Percentiles rank a stretch among this genome's conserved stretches.
phyloP scores from a whole-genome alignment of 2,888 invertebrate species.

The Automeris io region DNA sequence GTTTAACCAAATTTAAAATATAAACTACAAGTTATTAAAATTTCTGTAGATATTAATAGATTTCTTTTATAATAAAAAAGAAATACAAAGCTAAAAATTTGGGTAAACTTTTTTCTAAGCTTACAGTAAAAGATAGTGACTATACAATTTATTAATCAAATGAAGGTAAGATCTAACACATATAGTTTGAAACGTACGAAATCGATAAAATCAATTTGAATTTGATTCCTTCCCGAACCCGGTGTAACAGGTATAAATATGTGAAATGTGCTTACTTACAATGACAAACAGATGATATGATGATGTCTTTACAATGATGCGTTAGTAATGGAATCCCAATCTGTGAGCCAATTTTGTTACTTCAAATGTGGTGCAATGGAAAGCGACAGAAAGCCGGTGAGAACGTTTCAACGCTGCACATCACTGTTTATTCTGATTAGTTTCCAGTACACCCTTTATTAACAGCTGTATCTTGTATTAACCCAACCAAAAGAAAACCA shows the following conservation, averaged over 20 bases:
- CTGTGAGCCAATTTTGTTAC: conserved; percentile 74
- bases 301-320: conserved; percentile 72
- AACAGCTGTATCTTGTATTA: conserved; percentile 77
- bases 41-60: not conserved
- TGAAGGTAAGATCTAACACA: not conserved
- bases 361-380: conserved; percentile 72
- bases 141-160: not conserved
- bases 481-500: conserved; percentile 77
- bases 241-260: conserved; percentile 34
- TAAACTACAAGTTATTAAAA: not conserved
- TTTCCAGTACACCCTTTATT: conserved; percentile 73
- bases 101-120: not conserved
- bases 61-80: not conserved
- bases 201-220: not conserved
- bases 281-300: conserved; percentile 65
- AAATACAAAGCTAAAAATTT: not conserved
- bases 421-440: conserved; percentile 62
- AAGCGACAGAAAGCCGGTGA: conserved; percentile 72
- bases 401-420: conserved; percentile 51
- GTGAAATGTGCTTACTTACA: conserved; percentile 71
- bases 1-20: conserved; percentile 3
- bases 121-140: not conserved
- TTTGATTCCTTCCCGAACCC: conserved; percentile 7
- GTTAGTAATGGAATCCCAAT: conserved; percentile 76
- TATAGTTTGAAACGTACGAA: not conserved